Base-by-base conservation (phyloP, 2,797 vertebrate genomes). In the Mergus octosetaceus region DNA sequence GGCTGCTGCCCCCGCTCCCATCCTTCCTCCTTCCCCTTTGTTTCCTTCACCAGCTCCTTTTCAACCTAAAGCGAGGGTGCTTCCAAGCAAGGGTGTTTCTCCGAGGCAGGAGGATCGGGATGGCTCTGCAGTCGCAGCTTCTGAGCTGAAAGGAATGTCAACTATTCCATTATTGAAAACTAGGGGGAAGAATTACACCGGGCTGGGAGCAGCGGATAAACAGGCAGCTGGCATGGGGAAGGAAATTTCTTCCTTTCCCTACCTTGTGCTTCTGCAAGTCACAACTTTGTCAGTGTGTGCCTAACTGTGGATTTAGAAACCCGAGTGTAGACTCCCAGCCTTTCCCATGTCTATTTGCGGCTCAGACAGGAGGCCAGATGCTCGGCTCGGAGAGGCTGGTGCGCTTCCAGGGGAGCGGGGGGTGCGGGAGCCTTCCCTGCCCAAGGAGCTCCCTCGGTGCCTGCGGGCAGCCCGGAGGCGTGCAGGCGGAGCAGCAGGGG, bases 101-200 rank as follows among this genome's bases (percentile, higher is more conserved):
- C 30, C 19, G 10, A 32, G 30, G 22, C 13, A 38, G 4, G 21
- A 41, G 41, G 64, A 13, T 25, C 19, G 22, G 62, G 28, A 28
- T 22, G 62, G 39, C 62, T 65, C 9, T 32, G 28, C 39, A 43
- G 22, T 45, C 21, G 13, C 41, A 24, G 20, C 45, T 66, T n/a
- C 30, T 32, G 32, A 66, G 32, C 30, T n/a, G 64, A n/a, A 66
- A 25, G 79, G 68, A 78, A 13, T 0, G 39, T 45, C 74, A 93
- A 54, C 90, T 79, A 65, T 95, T 93, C 90, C 94, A 1, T 3
- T 22, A 13, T 2, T 87, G 88, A n/a, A 93, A 95, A 95, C 83
- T 79, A 90, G 90, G 82, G 94, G 88, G 94, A 95, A 89, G 75
- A 94, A 66, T 73, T 36, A 36, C 85, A 19, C 85, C 47, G 85